These are phyloP conservation scores for Panagrolaimus sp. DNA, from an alignment of 1,140 invertebrate genomes.

Conservation along the genomic window DNA sequence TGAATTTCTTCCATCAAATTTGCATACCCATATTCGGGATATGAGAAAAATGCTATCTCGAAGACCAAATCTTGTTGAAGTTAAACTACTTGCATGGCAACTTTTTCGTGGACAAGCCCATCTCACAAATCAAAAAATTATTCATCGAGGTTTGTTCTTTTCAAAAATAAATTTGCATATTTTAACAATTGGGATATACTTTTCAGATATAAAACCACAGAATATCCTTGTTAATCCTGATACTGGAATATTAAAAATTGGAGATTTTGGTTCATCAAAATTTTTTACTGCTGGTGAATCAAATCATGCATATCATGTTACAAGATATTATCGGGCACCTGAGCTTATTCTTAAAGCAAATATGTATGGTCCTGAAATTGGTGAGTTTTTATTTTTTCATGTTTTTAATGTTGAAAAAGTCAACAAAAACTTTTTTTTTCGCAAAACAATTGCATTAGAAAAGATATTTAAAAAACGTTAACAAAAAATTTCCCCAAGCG, in stretches of 20 bases:
- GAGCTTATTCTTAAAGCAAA: constrained; percentile 39
- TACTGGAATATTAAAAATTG: constrained; percentile 2
- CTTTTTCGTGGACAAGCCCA: constrained; percentile 31
- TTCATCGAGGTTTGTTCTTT: neutral
- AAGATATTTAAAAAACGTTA: constrained; percentile 1
- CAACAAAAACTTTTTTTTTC: too few species aligned
- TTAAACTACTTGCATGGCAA: constrained; percentile 49
- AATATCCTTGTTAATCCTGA: constrained; percentile 17
- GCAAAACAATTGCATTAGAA: neutral
- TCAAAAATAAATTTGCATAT: neutral
- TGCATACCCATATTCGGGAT: constrained; percentile 22
- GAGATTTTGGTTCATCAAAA: constrained; percentile 13
- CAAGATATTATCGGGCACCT: constrained; percentile 47
- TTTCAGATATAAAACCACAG: constrained; percentile 18
- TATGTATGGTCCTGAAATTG: constrained; percentile 60
- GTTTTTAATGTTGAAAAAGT: neutral
- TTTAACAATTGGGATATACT: neutral
- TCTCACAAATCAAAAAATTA: neutral
- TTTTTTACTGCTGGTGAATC: neutral
- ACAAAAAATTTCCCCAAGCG: too few species aligned
- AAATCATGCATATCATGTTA: constrained; percentile 37
- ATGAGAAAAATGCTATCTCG: neutral
- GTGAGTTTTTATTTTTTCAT: constrained; percentile 63
- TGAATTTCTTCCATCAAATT: constrained; percentile 36
- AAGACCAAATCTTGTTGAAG: constrained; percentile 31